phyloP scores from a whole-genome alignment of 2,113 vertebrate genomes.

The Dipodomys spectabilis region DNA sequence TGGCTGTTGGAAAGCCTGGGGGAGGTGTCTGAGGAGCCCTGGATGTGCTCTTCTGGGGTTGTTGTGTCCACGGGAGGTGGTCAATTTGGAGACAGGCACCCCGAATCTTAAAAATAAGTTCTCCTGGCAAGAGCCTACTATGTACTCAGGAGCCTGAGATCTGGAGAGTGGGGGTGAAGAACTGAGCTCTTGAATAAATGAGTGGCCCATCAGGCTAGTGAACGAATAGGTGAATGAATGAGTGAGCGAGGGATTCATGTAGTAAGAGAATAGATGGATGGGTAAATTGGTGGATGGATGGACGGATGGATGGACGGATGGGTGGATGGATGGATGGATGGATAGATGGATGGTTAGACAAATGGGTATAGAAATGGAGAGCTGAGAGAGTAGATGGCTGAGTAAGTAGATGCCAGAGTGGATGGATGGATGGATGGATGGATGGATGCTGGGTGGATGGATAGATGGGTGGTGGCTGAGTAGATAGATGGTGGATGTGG shows the following conservation, averaged over 20 bases:
- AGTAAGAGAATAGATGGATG: too few species aligned
- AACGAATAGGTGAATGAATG: background rate
- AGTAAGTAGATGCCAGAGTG: background rate
- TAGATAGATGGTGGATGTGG: background rate
- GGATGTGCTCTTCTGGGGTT: background rate
- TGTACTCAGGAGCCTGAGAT: too few species aligned
- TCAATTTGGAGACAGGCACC: background rate
- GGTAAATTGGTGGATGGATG: background rate
- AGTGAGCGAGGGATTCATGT: too few species aligned
- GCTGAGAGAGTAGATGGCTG: background rate
- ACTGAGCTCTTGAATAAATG: background rate
- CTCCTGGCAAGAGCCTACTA: too few species aligned
- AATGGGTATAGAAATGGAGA: background rate
- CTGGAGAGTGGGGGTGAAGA: too few species aligned
- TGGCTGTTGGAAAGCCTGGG: background rate
- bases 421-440: background rate
- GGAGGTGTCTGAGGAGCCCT: background rate
- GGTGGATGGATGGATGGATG: background rate
- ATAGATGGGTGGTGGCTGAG: too few species aligned
- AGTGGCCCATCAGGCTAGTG: too few species aligned
- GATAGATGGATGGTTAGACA: background rate
- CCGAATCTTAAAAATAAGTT: background rate
- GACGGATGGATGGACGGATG: background rate
- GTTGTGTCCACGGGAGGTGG: background rate
- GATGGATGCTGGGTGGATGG: background rate